Base-by-base conservation (phyloP, 1,140 invertebrate species). In the Dendroctonus ponderosae region DNA sequence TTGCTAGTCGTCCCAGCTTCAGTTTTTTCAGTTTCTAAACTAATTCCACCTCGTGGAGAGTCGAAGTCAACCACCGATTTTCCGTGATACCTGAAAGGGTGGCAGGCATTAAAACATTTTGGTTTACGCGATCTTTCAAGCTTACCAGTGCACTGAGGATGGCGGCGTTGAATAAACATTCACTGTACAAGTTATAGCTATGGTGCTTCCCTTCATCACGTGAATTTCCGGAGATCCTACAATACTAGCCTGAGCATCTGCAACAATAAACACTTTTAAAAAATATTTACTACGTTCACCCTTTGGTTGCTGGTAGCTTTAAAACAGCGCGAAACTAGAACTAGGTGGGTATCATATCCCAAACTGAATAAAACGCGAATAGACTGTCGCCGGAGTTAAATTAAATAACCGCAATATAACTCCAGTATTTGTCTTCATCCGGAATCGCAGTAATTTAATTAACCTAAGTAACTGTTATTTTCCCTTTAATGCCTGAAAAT, bases 1-100 rank as follows among this genome's bases (percentile, higher is more conserved):
- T 92, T 92, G 79, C 91, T 94, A 49, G 92, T 93, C 43, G 92
- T 94, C 9, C 91, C 91, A 6, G 86, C 85, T 72, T 92, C 91
- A 5, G 91, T 93, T 81, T 94, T 94, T 80, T 95, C 93, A 2
- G 93, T 95, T 80, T 95, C 92, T 71, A 96, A 82, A 75, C 89
- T 92, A 75, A 96, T 92, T 8, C 92, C 92, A 54, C 89, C 89
- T 70, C 91, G 84, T 12, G 91, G 87, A 38, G 91, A 93, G 79
- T 93, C 91, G 76, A 93, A 93, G 80, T 93, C 91, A 6, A 94
- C 88, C 12, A 92, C 85, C 8, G 86, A 83, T 40, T 82, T 85
- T 39, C 91, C 91, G 75, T 93, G 91, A 77, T 92, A 92, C 64
- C 64, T 66, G n/a, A 52, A 60, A 43, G 38, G 5, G 14, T 14